Base-by-base conservation (phyloP, 2,888 invertebrate genomes). In the Linnaemya tessellans region DNA sequence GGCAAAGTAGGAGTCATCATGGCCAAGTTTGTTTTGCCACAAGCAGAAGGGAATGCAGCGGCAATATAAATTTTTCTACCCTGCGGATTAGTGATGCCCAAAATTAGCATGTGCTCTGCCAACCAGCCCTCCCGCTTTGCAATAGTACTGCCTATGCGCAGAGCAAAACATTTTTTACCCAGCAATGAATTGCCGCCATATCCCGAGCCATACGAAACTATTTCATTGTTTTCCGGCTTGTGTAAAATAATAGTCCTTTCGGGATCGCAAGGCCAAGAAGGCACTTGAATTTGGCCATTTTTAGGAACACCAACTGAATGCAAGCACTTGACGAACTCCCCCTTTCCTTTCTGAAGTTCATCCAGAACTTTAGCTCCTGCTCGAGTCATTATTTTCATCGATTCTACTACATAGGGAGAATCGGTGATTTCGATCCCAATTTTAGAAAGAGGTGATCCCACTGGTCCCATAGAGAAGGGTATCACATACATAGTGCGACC, bases 101-200 rank as follows among this genome's bases (percentile, higher is more conserved):
- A 94, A 90, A 99, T 99, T 93, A 99, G 94, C 99, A 99, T 99
- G 91, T 99, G 99, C 91, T 99, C 99, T 1, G 99, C 99, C 51
- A 99, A 94, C 99, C 99, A 99, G 4, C 99, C 99, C 92, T 99
- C 99, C 15, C 96, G 94, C 87, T 95, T 95, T 3, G 98, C 99
- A 88, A 99, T 96, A 15, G 97, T 98, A 1, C 98, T 98, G 0
- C 99, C 99, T 83, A 99, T 96, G 84, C 99, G 95, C 1, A 99
- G 94, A 1, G 99, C 99, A 90, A 99, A 97, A 91, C 99, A 99
- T 92, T 99, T 99, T 93, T 99, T 99, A 54, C 99, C 99, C 73
- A 99, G 93, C 74, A 99, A 93, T 4, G 98, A 98, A 93, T 99
- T 99, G 0, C 99, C 99, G 0, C 99, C 99, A 90, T 99, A 99